Conservation (phyloP, 2,113 vertebrate genomes). For the Sphyrna mokarran region DNA sequence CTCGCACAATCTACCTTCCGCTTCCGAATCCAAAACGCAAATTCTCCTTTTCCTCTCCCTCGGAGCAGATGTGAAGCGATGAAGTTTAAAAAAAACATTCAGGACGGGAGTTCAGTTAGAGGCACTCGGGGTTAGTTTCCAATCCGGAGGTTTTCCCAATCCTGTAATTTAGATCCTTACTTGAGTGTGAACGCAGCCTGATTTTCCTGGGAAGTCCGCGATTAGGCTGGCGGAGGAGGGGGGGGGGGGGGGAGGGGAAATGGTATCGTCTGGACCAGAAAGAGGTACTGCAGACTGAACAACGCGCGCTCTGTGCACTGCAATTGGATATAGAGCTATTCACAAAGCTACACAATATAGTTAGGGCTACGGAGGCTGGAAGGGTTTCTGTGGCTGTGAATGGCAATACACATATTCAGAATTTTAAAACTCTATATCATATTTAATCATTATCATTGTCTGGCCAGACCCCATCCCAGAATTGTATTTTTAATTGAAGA, state of each 20-base stretch:
- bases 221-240: background rate
- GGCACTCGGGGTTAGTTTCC: background rate
- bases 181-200: background rate
- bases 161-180: slow-evolving; percentile 21
- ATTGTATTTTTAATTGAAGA: background rate
- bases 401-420: background rate
- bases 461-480: background rate
- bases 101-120: background rate
- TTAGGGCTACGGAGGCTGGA: background rate
- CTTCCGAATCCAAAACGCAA: background rate
- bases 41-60: background rate
- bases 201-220: slow-evolving; percentile 31
- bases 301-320: slow-evolving; percentile 17
- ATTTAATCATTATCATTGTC: background rate
- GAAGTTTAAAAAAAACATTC: background rate
- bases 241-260: background rate
- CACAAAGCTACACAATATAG: background rate
- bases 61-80: background rate
- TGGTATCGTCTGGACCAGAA: slow-evolving; percentile 6
- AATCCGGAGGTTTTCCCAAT: background rate
- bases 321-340: slow-evolving; percentile 18
- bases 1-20: background rate
- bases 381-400: background rate
- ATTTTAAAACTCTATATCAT: background rate
- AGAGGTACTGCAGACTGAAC: background rate